Evolutionary conservation across 30 jellyfish, hydroid and myxozoan species (phyloP), one percentile per base, ranked within the genome.

Genomic region (Nemopilema nomurai): DNA sequence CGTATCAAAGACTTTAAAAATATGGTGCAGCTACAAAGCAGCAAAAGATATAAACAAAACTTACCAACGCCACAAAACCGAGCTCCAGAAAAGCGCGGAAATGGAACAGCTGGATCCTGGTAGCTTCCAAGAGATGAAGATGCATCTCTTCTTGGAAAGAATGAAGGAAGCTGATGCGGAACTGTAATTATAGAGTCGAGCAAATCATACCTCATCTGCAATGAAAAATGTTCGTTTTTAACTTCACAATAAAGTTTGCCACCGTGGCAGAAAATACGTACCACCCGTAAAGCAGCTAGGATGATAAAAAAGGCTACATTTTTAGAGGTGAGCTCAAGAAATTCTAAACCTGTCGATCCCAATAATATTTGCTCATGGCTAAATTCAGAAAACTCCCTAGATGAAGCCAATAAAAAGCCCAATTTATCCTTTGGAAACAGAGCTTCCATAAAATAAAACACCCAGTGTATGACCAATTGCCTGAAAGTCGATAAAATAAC

Each of bases 71-170:
- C 97, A 84, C 98, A 93, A 69, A 93, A 93, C 17, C 98, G 62
- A n/a, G 98, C 98, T 0, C 98, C 98, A 64, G 97, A 88, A 53
- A 87, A 87, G 41, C 98, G 64, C n/a, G 98, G 98, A 68, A 93
- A 88, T 0, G 98, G 98, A 6, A 93, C 97, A 18, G 97, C 93
- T 17, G 97, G 95, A 66, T 93, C 98, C 29, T 87, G 92, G 71
- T 88, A 87, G 68, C 97, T 88, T 1, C 92, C 89, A 28, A 69
- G 89, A 26, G 97, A 83, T 7, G 76, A 32, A 21, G 87, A 31
- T 21, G 88, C 90, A 0, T 77, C 82, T 62, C 89, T 70, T 50
- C 92, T 67, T 31, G 92, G 92, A 23, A 74, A 65, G 31, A 81
- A 84, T 22, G 98, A 76, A 17, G 90, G 84, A 63, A 79, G 72